Percentiles rank a stretch among this genome's conserved stretches.
Evolutionary conservation across 2,113 vertebrate genomes (phyloP).

Genomic region (Cisticola juncidis): DNA sequence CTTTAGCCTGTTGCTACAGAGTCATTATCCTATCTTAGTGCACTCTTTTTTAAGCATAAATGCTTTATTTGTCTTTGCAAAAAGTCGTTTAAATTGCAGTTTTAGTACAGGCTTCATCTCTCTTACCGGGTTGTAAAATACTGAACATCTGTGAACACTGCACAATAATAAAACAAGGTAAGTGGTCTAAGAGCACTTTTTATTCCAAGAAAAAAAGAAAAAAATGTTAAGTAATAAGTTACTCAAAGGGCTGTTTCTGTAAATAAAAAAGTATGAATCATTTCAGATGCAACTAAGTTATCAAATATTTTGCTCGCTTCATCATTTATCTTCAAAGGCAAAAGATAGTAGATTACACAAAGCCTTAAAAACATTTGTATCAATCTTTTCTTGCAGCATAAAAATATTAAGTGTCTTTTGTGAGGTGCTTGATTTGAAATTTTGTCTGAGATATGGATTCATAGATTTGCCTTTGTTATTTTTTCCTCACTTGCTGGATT

Average conservation of each 20-base stretch:
- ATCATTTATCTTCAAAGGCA: not conserved
- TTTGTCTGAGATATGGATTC: not conserved
- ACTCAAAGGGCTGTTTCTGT: not conserved
- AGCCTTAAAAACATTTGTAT: not conserved
- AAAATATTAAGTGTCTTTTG: not conserved
- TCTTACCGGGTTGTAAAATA: not conserved
- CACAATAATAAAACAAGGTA: not conserved
- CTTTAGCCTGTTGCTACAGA: not conserved
- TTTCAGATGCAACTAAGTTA: not conserved
- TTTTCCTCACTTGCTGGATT: not conserved
- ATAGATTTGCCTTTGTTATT: not conserved
- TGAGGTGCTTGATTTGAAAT: not conserved
- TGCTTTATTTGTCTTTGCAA: not conserved
- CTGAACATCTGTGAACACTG: not conserved
- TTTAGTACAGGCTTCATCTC: not conserved
- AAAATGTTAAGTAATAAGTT: not conserved
- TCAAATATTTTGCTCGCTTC: not conserved
- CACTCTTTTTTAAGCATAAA: not conserved
- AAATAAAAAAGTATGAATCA: not conserved
- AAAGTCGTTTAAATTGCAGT: not conserved
- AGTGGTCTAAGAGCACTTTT: not conserved
- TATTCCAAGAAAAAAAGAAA: not conserved
- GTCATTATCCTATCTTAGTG: not conserved
- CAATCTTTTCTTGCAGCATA: not conserved
- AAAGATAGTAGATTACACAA: not conserved